These are phyloP conservation scores for Hestina assimilis DNA, from an alignment of 1,140 invertebrate species.

Conservation along the genomic window DNA sequence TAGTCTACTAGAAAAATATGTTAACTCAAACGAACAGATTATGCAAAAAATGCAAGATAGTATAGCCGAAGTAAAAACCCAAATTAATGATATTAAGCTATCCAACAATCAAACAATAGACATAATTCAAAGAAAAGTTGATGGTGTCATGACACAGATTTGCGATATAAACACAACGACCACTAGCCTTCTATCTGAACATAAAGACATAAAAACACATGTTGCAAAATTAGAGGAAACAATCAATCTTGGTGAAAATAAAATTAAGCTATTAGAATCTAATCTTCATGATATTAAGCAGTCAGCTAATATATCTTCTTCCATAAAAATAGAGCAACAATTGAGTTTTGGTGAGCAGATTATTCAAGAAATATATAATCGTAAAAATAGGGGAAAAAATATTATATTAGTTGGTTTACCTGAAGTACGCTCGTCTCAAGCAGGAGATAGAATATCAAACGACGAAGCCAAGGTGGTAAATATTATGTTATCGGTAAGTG, in stretches of 20 bases:
- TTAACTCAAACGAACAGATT: slow-evolving; percentile 15
- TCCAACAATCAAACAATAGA: background rate
- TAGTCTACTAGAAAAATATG: slow-evolving; percentile 23
- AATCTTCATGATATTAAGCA: slow-evolving; percentile 3
- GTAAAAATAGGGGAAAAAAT: slow-evolving; percentile 8
- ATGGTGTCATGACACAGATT: background rate
- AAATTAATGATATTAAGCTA: slow-evolving; percentile 2
- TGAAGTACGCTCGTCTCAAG: background rate
- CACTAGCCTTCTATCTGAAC: slow-evolving; percentile 3
- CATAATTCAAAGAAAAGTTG: background rate
- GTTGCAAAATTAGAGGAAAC: slow-evolving; percentile 10
- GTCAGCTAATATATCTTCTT: background rate
- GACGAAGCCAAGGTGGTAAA: background rate
- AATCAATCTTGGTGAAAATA: slow-evolving; percentile 9
- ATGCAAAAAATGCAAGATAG: slow-evolving; percentile 8
- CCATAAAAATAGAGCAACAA: slow-evolving; percentile 3
- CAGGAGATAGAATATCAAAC: background rate
- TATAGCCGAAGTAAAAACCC: background rate
- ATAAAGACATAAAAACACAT: slow-evolving; percentile 14
- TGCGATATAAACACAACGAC: slow-evolving; percentile 19
- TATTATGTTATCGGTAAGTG: background rate
- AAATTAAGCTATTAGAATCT: slow-evolving; percentile 18
- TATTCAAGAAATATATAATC: slow-evolving; percentile 4
- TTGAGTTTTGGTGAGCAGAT: background rate
- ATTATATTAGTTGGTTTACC: slow-evolving; percentile 9